Conservation (phyloP, 2,113 vertebrate species). For the Sturnus vulgaris region DNA sequence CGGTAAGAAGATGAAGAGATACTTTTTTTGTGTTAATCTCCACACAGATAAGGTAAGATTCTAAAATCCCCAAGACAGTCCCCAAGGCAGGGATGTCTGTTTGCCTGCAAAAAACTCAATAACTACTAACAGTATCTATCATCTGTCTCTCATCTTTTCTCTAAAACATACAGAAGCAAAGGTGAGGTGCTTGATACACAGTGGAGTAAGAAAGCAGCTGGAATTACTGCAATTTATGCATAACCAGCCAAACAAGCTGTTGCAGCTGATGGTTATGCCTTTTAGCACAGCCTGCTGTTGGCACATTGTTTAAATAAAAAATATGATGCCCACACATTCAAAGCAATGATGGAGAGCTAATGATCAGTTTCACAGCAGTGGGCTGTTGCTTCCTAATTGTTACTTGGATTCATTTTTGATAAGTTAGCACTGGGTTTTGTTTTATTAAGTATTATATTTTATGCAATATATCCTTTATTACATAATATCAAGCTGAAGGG, state of each 20-base stretch:
- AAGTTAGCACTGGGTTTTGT: neutral
- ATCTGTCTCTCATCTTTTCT: neutral
- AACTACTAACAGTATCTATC: neutral
- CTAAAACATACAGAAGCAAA: neutral
- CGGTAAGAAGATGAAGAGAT: neutral
- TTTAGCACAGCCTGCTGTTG: slow-evolving; percentile 4
- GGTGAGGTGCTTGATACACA: neutral
- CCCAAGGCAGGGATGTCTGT: neutral
- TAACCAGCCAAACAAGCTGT: slow-evolving; percentile 4
- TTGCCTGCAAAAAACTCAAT: neutral
- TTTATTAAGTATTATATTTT: neutral
- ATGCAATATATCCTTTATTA: neutral
- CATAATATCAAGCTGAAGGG: neutral
- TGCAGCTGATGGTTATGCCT: neutral
- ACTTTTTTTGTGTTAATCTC: neutral
- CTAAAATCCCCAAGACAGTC: neutral
- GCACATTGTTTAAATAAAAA: slow-evolving; percentile 18
- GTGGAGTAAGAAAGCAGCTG: neutral
- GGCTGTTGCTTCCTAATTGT: neutral
- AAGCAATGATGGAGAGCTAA: neutral
- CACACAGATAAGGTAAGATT: neutral
- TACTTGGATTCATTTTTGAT: neutral
- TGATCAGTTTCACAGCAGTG: neutral
- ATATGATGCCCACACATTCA: neutral
- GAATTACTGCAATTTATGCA: neutral